Percentiles rank a stretch among this genome's conserved stretches.
Evolutionary conservation across 2,797 vertebrate genomes (phyloP).

Genomic region (Notamacropus eugenii): DNA sequence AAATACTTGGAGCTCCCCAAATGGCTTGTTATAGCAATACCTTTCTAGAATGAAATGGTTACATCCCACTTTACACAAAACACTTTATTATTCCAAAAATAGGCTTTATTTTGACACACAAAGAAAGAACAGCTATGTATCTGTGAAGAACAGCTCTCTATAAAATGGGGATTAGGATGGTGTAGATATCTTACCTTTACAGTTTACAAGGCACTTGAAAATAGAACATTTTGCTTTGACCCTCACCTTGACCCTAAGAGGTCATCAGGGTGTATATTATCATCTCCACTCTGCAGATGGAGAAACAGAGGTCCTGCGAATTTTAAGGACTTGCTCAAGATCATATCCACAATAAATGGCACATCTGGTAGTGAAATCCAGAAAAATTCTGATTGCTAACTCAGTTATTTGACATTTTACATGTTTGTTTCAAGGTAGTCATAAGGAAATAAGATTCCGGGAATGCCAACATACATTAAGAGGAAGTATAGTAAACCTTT

Average conservation of each 20-base stretch:
- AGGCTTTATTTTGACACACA: not conserved
- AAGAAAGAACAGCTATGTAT: not conserved
- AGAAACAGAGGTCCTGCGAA: not conserved
- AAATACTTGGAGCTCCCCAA: not conserved
- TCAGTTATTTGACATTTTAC: not conserved
- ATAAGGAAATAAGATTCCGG: slow-evolving; percentile 27
- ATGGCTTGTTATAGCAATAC: not conserved
- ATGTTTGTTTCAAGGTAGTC: not conserved
- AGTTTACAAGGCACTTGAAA: not conserved
- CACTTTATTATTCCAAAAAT: not conserved
- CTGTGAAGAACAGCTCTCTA: not conserved
- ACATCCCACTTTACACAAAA: not conserved
- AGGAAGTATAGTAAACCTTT: slow-evolving; percentile 71
- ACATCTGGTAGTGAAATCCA: not conserved
- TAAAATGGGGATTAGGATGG: not conserved
- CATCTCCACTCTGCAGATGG: not conserved
- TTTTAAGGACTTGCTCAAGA: not conserved
- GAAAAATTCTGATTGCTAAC: not conserved
- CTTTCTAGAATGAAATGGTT: not conserved
- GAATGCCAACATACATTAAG: slow-evolving; percentile 69
- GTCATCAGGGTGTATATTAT: not conserved
- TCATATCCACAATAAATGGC: not conserved
- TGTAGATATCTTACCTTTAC: not conserved
- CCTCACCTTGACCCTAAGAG: not conserved
- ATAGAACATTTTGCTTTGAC: not conserved